These are phyloP conservation scores for Anthoscopus minutus DNA, from an alignment of 2,113 vertebrate species.

Conservation along the genomic window DNA sequence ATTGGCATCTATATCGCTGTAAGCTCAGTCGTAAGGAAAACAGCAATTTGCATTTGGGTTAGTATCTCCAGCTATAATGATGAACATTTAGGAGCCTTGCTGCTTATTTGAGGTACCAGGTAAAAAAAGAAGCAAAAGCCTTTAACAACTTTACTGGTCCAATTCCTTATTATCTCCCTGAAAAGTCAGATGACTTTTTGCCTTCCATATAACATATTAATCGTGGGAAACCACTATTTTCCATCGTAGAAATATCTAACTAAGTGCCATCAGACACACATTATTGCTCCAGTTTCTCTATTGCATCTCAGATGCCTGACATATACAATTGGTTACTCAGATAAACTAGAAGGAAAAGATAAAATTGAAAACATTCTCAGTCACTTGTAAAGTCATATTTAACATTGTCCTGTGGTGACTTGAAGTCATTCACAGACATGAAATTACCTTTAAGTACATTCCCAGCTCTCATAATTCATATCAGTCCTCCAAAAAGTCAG, in stretches of 20 bases:
- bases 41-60: neutral
- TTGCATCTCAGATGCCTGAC: neutral
- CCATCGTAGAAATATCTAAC: neutral
- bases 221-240: neutral
- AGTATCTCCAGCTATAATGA: neutral
- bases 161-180: neutral
- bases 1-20: neutral
- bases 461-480: neutral
- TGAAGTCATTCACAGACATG: neutral
- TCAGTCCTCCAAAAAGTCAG: neutral
- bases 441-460: neutral
- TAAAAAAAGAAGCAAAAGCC: neutral
- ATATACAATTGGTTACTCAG: neutral
- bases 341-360: slow-evolving; percentile 1
- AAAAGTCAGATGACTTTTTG: neutral
- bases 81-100: neutral
- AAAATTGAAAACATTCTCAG: neutral
- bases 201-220: neutral
- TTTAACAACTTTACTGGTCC: neutral
- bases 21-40: neutral
- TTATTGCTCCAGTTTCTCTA: neutral
- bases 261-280: neutral
- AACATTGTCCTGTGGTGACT: neutral
- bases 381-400: neutral
- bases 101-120: neutral